Evolutionary conservation across 1,140 invertebrate species (phyloP), one percentile per base, ranked within the genome.

Genomic region (Asobara japonica): DNA sequence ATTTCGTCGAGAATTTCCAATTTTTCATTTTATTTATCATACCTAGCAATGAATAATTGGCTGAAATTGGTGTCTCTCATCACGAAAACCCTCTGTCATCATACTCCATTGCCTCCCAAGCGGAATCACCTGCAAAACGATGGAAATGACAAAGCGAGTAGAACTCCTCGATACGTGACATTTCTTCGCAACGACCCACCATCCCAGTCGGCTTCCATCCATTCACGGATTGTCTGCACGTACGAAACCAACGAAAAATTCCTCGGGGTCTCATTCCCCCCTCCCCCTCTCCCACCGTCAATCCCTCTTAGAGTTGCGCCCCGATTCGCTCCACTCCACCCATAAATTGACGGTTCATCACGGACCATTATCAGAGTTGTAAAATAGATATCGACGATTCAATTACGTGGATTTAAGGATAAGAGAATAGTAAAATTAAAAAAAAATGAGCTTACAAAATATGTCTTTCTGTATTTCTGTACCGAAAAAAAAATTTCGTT

Each of bases 181-280:
- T 22, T 56, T 56, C 51, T 1, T 18, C 18, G 18, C 51, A 56
- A 56, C 51, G 4, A 56, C 69, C 74, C 36, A 48, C 7, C 30
- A 45, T 64, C 65, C 70, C 45, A 65, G n/a, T n/a, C 51, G 60
- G 31, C 33, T 20, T 16, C 20, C 45, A 16, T 65, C 61, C 31
- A 69, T 72, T 18, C 25, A 45, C 33, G 48, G 33, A 76, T 71
- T 76, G 72, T 74, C 74, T 65, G 31, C 51, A 56, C 51, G 51
- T 56, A 25, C 51, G 48, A 65, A 38, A 30, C 45, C 27, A 33
- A 5, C 25, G 45, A 65, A 69, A 69, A 66, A 38, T 33, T 48
- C 45, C 66, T 45, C 10, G 18, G 41, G 20, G 18, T 22, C 20
- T 56, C 51, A 20, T 56, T 31, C n/a, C 36, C 25, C 29, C 29